phyloP scores from a whole-genome alignment of 2,797 vertebrate genomes.

The Tarsius wallacei region DNA sequence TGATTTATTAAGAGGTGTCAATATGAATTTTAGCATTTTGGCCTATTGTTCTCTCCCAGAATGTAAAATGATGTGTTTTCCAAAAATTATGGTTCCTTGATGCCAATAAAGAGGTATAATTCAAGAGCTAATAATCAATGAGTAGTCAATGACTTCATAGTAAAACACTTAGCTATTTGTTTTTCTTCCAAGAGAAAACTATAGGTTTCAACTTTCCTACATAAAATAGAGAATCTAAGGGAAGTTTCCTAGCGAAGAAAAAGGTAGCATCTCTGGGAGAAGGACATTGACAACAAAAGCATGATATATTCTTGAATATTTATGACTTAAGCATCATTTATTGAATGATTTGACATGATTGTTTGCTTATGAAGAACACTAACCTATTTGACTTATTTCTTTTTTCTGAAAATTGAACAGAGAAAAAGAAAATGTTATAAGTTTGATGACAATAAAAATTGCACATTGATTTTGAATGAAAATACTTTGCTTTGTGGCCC shows the following conservation, averaged over 20 bases:
- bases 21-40: constrained; percentile 40
- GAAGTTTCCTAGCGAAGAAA: background rate
- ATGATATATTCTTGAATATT: constrained; percentile 20
- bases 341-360: constrained; percentile 5
- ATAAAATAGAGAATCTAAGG: background rate
- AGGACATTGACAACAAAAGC: background rate
- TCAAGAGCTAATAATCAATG: background rate
- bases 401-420: background rate
- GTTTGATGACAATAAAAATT: background rate
- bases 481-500: constrained; percentile 16
- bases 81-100: constrained; percentile 4
- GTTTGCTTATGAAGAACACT: background rate
- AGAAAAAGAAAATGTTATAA: background rate
- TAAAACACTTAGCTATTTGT: background rate
- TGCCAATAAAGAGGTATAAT: background rate
- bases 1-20: background rate
- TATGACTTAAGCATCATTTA: background rate
- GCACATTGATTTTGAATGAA: background rate
- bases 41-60: background rate
- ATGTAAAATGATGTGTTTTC: background rate
- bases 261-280: background rate
- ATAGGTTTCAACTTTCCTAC: background rate
- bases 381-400: background rate
- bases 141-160: background rate
- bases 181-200: constrained; percentile 19